Percentiles rank a stretch among this genome's conserved stretches.
Evolutionary conservation across 2,888 invertebrate species (phyloP).

Genomic region (Mamestra brassicae): DNA sequence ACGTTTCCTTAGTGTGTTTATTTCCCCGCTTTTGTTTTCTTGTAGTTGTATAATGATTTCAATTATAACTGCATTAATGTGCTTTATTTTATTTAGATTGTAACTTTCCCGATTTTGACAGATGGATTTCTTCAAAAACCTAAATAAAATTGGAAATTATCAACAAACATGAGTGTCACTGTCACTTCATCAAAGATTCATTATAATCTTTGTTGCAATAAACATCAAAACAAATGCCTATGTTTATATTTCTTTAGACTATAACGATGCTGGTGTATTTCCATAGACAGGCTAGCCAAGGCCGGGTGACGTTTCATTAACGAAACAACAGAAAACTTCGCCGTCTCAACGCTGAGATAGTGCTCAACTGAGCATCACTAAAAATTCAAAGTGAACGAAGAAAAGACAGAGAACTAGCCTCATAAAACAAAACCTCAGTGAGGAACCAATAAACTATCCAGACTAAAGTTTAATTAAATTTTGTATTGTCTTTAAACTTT

Average conservation of each 20-base stretch:
- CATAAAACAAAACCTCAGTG: slow-evolving; percentile 79
- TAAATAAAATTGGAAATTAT: too few relatives aligned
- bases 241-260: too few relatives aligned
- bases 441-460: slow-evolving; percentile 86
- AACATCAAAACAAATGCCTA: too few relatives aligned
- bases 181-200: too few relatives aligned
- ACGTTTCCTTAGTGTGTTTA: slow-evolving; percentile 7
- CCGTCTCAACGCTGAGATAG: slow-evolving; percentile 9
- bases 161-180: too few relatives aligned
- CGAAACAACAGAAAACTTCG: background rate
- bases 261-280: background rate
- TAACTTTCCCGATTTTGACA: too few relatives aligned
- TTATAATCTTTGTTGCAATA: too few relatives aligned
- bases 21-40: background rate
- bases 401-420: slow-evolving; percentile 72
- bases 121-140: too few relatives aligned
- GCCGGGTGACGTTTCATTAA: background rate
- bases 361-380: slow-evolving; percentile 33
- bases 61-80: too few relatives aligned
- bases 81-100: background rate
- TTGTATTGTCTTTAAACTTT: slow-evolving; percentile 85
- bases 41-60: background rate
- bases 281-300: background rate
- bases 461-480: slow-evolving; percentile 88
- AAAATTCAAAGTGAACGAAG: slow-evolving; percentile 52